Evolutionary conservation across 2,113 vertebrate species (phyloP), one percentile per base, ranked within the genome.

Genomic region (Cisticola juncidis): DNA sequence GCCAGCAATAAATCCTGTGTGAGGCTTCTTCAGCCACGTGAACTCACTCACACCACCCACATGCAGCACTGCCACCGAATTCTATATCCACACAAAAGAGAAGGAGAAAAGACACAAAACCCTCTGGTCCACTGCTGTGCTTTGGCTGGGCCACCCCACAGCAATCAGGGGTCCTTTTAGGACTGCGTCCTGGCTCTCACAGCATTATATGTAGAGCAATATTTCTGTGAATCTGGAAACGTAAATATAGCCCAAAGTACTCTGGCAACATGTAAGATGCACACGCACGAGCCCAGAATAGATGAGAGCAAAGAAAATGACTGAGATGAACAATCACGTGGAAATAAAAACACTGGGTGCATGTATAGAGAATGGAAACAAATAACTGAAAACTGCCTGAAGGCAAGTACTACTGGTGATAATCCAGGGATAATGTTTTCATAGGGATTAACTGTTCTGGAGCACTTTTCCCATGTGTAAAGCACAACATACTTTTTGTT

Each of bases 381-480:
- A 86, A 62, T 86, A 92, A 90, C 79, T 90, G 92, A 96, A 92
- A 92, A 57, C 77, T 65, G 92, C 80, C 86, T 84, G 72, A 72
- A 92, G 81, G 69, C 88, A 93, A 93, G 50, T 36, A 66, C 61
- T 53, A 62, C 24, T 89, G 45, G 80, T 21, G 20, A 91, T 89
- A 96, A 93, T 33, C 76, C 65, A 93, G 65, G 82, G 92, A 92
- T 86, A 93, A 92, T 89, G 91, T 94, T 96, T 96, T 93, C 6
- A 5, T 35, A 73, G 81, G 88, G 86, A 96, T 97, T 95, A 96
- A 95, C 77, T 96, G 91, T 95, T 95, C 95, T 82, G 71, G 57
- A 96, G 70, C 77, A 72, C 31, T 95, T 92, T 94, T 93, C 94
- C 90, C 92, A 81, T 57, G 81, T 68, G 82, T 80, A 95, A 94